Conservation (phyloP, 2,113 vertebrate genomes). For the Delphinapterus leucas region DNA sequence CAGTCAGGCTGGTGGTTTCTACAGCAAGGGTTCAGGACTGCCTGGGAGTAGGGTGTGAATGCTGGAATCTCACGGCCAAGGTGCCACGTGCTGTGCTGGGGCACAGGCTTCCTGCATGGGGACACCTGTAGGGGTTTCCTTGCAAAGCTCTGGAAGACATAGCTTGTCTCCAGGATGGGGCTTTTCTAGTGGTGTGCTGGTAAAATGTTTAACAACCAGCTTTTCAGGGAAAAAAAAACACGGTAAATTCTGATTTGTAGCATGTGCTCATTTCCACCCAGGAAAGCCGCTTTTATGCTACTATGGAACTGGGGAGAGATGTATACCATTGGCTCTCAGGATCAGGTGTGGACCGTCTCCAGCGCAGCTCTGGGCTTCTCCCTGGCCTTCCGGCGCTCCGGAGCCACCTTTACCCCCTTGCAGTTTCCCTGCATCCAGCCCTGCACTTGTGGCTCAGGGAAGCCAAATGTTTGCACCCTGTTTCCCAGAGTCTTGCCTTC, state of each 20-base stretch:
- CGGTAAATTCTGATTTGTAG: not conserved
- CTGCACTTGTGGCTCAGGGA: rapidly evolving
- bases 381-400: not conserved
- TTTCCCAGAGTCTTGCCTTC: not conserved
- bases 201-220: not conserved
- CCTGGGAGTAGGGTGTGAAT: rapidly evolving
- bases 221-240: not conserved
- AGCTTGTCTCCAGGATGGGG: not conserved
- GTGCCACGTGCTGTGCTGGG: not conserved
- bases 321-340: rapidly evolving
- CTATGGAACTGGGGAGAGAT: not conserved
- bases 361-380: rapidly evolving
- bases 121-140: not conserved
- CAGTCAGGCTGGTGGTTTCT: rapidly evolving
- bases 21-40: rapidly evolving
- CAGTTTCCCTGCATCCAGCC: not conserved
- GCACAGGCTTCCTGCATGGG: not conserved
- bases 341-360: not conserved
- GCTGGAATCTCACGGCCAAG: rapidly evolving
- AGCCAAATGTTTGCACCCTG: rapidly evolving
- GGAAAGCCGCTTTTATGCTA: rapidly evolving
- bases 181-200: not conserved
- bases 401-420: rapidly evolving
- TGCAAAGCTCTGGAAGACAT: not conserved
- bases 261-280: not conserved